Base-by-base conservation (phyloP, 2,888 invertebrate species). In the Mythimna impura region DNA sequence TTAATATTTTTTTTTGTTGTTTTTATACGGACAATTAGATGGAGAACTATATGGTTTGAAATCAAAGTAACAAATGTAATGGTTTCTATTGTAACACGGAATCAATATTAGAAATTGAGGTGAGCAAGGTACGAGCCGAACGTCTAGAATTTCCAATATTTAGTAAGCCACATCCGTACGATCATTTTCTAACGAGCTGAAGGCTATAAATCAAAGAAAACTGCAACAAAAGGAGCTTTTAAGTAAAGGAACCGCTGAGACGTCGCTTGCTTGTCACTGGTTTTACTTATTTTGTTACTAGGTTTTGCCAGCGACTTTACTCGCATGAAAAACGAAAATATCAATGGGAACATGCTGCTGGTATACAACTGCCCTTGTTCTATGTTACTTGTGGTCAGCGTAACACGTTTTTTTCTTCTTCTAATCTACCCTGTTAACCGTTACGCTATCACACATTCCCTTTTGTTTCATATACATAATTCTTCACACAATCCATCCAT, bases 191-290 rank as follows among this genome's bases (percentile, higher is more conserved):
- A 47, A 55, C 47, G 14, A 78, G 30, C n/a, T 10, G 12, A 47
- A 20, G n/a, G 17, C 52, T 61, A 43, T 47, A 30, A 43, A 72
- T 43, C 61, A 71, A 57, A 78, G 55, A 58, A 34, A 40, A 8
- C 14, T 72, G 43, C 14, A n/a, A 72, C 34, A 62, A 78, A 71
- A 50, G 61, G 25, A 75, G 40, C 20, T 70, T 60, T 30, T 55
- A 40, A 69, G 25, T 50, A 71, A 25, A 68, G 52, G 22, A 43
- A 52, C 36, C 14, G 30, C 8, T 43, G 17, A 60, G n/a, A 50
- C 12, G 17, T 2, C 25, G 14, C 30, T 40, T 55, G 20, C 22
- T 40, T 62, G 52, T 61, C 17, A 22, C 10, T 22, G 36, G 25
- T 62, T 55, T 55, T 22, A 62, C 14, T 62, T 4, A 17, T 63